Evolutionary conservation across 2,113 vertebrate species (phyloP).

Genomic region (Triplophysa tibetana): DNA sequence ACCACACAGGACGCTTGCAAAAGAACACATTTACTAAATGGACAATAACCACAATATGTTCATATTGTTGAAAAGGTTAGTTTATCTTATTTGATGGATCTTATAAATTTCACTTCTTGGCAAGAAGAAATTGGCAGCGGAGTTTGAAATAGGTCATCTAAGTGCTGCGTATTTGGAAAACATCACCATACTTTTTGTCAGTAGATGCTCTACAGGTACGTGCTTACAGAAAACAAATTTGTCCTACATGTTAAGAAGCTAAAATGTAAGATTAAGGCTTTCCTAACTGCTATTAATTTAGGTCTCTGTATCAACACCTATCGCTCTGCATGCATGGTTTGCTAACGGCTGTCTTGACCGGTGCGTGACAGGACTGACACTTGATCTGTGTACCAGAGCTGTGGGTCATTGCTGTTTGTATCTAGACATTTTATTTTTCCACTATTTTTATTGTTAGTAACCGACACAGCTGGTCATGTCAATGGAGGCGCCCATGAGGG

Average conservation of each 20-base stretch:
- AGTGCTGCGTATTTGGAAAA: constrained; percentile 8
- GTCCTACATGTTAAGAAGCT: background rate
- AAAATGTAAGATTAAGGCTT: background rate
- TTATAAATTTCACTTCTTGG: constrained; percentile 41
- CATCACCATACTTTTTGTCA: background rate
- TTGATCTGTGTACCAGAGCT: too few relatives aligned
- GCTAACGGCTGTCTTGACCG: too few relatives aligned
- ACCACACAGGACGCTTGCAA: constrained; percentile 53
- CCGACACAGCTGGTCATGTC: too few relatives aligned
- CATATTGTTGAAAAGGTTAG: constrained; percentile 50
- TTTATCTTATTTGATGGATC: constrained; percentile 53
- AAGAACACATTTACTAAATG: constrained; percentile 47
- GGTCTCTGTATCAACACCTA: too few relatives aligned
- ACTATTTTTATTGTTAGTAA: too few relatives aligned
- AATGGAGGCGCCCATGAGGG: too few relatives aligned
- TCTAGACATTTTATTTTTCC: too few relatives aligned
- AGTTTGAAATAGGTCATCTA: constrained; percentile 38
- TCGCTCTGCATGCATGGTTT: too few relatives aligned
- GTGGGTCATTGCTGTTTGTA: too few relatives aligned
- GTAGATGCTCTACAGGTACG: background rate
- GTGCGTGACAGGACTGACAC: too few relatives aligned
- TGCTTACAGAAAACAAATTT: background rate
- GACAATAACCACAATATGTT: constrained; percentile 48
- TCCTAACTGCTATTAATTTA: too few relatives aligned
- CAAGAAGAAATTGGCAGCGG: constrained; percentile 18